Conservation (phyloP, 2,113 vertebrate species). For the Apodemus speciosus region DNA sequence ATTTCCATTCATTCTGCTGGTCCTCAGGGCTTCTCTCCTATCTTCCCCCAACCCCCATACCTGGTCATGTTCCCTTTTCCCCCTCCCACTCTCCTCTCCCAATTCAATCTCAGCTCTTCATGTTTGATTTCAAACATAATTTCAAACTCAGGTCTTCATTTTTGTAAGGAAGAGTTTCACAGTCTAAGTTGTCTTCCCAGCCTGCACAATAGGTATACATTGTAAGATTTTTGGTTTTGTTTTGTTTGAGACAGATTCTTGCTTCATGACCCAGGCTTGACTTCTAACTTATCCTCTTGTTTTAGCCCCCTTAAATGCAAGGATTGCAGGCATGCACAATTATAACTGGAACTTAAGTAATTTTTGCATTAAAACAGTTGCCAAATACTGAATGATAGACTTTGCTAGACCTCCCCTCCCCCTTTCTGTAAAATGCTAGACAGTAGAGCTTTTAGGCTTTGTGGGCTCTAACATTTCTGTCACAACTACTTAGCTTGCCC, state of each 20-base stretch:
- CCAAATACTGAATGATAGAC: neutral
- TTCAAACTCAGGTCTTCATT: neutral
- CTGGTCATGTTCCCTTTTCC: too few species aligned
- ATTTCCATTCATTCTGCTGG: too few species aligned
- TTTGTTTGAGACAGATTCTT: neutral
- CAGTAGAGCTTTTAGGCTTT: conserved; percentile 59
- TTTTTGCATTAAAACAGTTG: conserved; percentile 62
- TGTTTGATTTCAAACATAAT: neutral
- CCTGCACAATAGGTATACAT: neutral
- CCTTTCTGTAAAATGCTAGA: conserved; percentile 36
- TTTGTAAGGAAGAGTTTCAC: neutral
- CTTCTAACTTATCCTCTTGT: neutral
- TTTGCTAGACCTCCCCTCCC: conserved; percentile 12
- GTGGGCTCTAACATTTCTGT: conserved; percentile 41
- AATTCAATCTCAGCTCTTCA: neutral
- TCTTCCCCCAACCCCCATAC: too few species aligned
- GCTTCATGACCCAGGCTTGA: neutral
- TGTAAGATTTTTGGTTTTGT: neutral
- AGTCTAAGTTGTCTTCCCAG: neutral
- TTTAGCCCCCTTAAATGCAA: neutral
- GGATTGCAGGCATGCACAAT: neutral
- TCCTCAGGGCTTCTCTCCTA: too few species aligned
- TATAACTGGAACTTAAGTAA: neutral
- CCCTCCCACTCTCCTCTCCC: too few species aligned
- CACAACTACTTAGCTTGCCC: conserved; percentile 40